phyloP scores from a whole-genome alignment of 2,797 vertebrate genomes.

The Pantherophis vulpinus region DNA sequence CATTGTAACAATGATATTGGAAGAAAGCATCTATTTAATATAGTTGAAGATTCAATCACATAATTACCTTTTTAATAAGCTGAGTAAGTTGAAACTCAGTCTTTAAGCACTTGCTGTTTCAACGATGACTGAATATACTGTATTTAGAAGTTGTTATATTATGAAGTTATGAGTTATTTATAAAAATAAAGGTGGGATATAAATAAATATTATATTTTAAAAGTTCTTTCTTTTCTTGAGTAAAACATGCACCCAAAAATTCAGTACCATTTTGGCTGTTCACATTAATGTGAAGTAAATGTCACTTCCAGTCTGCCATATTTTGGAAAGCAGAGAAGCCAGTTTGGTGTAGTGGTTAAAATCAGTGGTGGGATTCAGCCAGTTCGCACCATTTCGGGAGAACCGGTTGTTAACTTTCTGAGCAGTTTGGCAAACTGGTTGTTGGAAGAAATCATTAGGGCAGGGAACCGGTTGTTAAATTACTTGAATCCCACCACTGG shows the following conservation, averaged over 20 bases:
- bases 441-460: too few species aligned
- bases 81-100: background rate
- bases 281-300: background rate
- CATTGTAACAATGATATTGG: background rate
- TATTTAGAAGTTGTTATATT: background rate
- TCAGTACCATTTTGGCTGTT: background rate
- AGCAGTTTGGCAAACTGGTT: too few species aligned
- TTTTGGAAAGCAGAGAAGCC: conserved; percentile 4
- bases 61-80: background rate
- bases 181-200: too few species aligned
- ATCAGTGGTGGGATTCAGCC: too few species aligned
- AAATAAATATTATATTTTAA: too few species aligned
- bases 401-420: too few species aligned
- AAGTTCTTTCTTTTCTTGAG: background rate
- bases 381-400: too few species aligned
- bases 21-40: background rate
- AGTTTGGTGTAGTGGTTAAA: background rate
- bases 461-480: too few species aligned
- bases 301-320: conserved; percentile 2
- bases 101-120: background rate
- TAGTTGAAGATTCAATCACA: background rate
- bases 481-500: too few species aligned
- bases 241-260: background rate
- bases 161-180: too few species aligned
- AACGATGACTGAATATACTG: background rate